Conservation (phyloP, 2,888 invertebrate species). For the Nephrotoma appendiculata region DNA sequence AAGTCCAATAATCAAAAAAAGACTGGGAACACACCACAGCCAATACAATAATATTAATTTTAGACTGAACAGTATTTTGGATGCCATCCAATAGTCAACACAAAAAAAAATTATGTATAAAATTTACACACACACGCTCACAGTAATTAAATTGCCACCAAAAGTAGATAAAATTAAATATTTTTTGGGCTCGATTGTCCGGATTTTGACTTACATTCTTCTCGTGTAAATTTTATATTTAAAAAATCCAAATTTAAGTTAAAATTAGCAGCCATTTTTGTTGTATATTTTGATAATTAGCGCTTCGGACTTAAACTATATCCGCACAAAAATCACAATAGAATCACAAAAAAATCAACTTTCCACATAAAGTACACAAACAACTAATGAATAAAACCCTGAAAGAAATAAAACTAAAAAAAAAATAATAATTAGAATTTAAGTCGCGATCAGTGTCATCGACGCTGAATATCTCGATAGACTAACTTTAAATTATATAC, state of each 20-base stretch:
- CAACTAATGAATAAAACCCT: not conserved
- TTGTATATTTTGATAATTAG: not conserved
- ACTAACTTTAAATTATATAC: constrained; percentile 5
- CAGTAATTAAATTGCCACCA: not conserved
- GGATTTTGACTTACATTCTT: constrained; percentile 13
- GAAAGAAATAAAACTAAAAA: not conserved
- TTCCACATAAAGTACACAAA: not conserved
- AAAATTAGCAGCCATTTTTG: constrained; percentile 9
- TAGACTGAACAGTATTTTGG: not conserved
- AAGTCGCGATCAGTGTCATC: not conserved
- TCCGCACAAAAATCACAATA: not conserved
- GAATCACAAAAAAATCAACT: not conserved
- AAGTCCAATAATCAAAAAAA: not conserved
- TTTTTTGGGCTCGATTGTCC: not conserved
- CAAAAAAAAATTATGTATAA: not conserved
- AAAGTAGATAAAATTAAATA: not conserved
- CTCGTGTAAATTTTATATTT: constrained; percentile 11
- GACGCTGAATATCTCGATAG: constrained; percentile 3
- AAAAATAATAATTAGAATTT: not conserved
- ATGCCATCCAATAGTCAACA: not conserved
- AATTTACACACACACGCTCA: not conserved
- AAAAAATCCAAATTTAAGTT: constrained; percentile 9
- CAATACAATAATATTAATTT: not conserved
- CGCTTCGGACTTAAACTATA: not conserved
- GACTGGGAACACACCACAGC: not conserved